Evolutionary conservation across 2,888 invertebrate genomes (phyloP), one percentile per base, ranked within the genome.

Genomic region (Argyresthia goedartella): DNA sequence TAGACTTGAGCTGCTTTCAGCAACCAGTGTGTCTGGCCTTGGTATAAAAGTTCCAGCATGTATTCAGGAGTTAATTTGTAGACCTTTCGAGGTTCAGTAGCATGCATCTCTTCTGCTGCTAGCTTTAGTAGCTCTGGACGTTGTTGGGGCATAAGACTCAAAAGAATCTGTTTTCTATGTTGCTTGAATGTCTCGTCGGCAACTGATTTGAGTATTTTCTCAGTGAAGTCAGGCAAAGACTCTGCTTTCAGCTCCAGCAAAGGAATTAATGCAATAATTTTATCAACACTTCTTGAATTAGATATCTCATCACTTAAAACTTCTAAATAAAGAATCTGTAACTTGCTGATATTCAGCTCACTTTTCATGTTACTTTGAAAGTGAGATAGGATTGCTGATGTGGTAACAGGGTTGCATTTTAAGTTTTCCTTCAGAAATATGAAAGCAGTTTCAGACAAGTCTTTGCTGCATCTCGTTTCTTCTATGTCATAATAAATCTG

Each of bases 21-120:
- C 13, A 87, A 63, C 87, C 87, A 87, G 57, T 87, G 87, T 10
- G 73, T 77, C 53, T 81, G 81, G 52, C 84, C 80, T 57, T 79
- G 77, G 59, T 87, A 87, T 56, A 84, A 85, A n/a, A 87, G 62
- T 60, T 87, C 84, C 1, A 87, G 67, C 86, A 87, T 87, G 57
- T 85, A 80, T 58, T 87, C 85, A 16, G 87, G 84, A 10, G 85
- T 84, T 34, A 87, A 59, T 62, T 82, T 82, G 55, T 82, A 85
- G 58, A 77, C 76, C 53, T 77, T 82, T 43, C 80, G 78, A 10
- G 77, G 71, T 53, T 82, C 84, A 69, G 75, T 79, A 56, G 68
- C 76, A 55, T 81, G 76, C 63, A 85, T 75, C 1, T 71, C 66
- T 43, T 82, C 77, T 50, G 81, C 71, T 16, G 72, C 65, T 13